These are phyloP conservation scores for Lasioglossum malachurum DNA, from an alignment of 2,888 invertebrate species.

Conservation along the genomic window DNA sequence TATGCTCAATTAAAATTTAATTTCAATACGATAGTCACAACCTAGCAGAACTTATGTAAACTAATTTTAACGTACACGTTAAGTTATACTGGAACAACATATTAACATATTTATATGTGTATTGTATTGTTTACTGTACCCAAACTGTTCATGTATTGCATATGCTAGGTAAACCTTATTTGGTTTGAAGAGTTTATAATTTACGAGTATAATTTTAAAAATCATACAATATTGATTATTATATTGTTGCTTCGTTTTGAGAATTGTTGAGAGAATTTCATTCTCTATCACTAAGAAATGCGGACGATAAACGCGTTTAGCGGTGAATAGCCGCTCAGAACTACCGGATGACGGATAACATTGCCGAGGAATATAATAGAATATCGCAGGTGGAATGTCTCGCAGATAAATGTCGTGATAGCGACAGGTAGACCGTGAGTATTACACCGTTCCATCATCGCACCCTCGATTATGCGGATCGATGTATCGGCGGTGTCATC, in stretches of 20 bases:
- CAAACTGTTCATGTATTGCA: too few relatives aligned
- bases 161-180: too few relatives aligned
- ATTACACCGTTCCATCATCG: conserved; percentile 77
- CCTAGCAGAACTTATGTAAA: too few relatives aligned
- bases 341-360: conserved; percentile 68
- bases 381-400: conserved; percentile 64
- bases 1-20: not conserved
- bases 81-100: too few relatives aligned
- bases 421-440: conserved; percentile 70
- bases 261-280: conserved; percentile 10
- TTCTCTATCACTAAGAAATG: conserved; percentile 19
- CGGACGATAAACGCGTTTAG: conserved; percentile 17
- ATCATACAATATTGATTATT: too few relatives aligned
- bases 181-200: too few relatives aligned
- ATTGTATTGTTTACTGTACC: too few relatives aligned
- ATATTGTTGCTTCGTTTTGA: too few relatives aligned
- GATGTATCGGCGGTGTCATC: conserved; percentile 76
- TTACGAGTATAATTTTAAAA: too few relatives aligned
- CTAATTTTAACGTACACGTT: too few relatives aligned
- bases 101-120: too few relatives aligned
- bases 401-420: conserved; percentile 75
- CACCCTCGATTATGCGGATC: conserved; percentile 77
- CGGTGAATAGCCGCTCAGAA: not conserved
- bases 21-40: not conserved
- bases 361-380: conserved; percentile 69